A percentile compares a stretch with the other conserved stretches of the same genome.
These are phyloP conservation scores for Cyphomyrmex costatus DNA, from an alignment of 1,140 invertebrate genomes.

Conservation along the genomic window DNA sequence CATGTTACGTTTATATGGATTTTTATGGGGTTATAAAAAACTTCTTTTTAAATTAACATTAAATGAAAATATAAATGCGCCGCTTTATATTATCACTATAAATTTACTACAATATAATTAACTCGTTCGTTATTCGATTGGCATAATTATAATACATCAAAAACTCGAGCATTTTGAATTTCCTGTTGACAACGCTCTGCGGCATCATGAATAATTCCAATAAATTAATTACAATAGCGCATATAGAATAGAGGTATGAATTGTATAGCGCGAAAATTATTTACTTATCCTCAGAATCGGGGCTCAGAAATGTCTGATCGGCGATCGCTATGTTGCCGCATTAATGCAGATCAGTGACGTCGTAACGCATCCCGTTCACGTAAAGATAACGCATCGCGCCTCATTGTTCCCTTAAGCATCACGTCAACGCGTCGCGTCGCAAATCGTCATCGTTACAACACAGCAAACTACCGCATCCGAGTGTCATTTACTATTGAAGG, in stretches of 20 bases:
- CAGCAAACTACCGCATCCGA: slow-evolving; percentile 76
- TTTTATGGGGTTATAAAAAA: neutral
- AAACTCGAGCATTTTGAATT: neutral
- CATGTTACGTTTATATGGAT: neutral
- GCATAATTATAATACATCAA: neutral
- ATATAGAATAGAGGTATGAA: neutral
- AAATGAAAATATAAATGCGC: neutral
- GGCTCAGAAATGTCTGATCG: neutral
- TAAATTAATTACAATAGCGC: neutral
- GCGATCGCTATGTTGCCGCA: slow-evolving; percentile 10
- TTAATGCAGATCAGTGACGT: slow-evolving; percentile 51
- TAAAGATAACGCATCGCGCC: slow-evolving; percentile 64
- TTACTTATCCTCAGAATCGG: neutral
- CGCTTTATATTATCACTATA: neutral
- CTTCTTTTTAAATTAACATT: slow-evolving; percentile 16
- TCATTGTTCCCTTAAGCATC: slow-evolving; percentile 75
- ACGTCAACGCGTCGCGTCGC: slow-evolving; percentile 67
- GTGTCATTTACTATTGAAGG: slow-evolving; percentile 78
- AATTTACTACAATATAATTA: neutral
- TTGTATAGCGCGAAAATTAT: neutral
- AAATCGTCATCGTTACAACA: slow-evolving; percentile 76
- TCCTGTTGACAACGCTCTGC: neutral
- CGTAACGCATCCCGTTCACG: slow-evolving; percentile 58
- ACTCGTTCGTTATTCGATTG: neutral
- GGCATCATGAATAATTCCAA: neutral